These are phyloP conservation scores for Micrasema minimum DNA, from an alignment of 1,140 invertebrate species.

Conservation along the genomic window DNA sequence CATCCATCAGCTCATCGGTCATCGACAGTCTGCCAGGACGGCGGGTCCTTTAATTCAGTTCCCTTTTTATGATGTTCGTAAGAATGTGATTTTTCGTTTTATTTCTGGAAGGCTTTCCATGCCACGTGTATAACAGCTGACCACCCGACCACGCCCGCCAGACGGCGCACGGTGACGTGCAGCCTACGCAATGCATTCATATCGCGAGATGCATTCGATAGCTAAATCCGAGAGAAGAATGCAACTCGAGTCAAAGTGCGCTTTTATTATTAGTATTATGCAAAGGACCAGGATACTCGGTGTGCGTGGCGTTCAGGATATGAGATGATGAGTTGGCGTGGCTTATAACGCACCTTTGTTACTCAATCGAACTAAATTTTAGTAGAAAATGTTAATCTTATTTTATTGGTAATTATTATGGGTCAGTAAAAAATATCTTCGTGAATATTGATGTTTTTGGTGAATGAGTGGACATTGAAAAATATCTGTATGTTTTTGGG, in stretches of 20 bases:
- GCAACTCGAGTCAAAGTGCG: neutral
- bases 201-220: conserved; percentile 25
- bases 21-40: too few relatives aligned
- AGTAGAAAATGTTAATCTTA: too few relatives aligned
- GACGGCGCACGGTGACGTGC: neutral
- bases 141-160: conserved; percentile 22
- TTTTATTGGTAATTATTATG: too few relatives aligned
- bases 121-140: conserved; percentile 20
- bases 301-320: conserved; percentile 23
- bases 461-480: too few relatives aligned
- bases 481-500: too few relatives aligned
- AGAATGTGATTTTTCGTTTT: too few relatives aligned
- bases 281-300: conserved; percentile 11
- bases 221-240: conserved; percentile 10
- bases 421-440: too few relatives aligned
- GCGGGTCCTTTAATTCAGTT: too few relatives aligned
- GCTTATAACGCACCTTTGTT: neutral
- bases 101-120: neutral
- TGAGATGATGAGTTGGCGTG: conserved; percentile 2
- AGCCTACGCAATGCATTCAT: neutral
- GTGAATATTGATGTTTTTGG: too few relatives aligned
- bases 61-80: too few relatives aligned
- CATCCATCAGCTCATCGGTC: too few relatives aligned
- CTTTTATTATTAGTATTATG: neutral
- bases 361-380: too few relatives aligned